phyloP scores from a whole-genome alignment of 2,888 invertebrate species.

The Cephonodes hylas region DNA sequence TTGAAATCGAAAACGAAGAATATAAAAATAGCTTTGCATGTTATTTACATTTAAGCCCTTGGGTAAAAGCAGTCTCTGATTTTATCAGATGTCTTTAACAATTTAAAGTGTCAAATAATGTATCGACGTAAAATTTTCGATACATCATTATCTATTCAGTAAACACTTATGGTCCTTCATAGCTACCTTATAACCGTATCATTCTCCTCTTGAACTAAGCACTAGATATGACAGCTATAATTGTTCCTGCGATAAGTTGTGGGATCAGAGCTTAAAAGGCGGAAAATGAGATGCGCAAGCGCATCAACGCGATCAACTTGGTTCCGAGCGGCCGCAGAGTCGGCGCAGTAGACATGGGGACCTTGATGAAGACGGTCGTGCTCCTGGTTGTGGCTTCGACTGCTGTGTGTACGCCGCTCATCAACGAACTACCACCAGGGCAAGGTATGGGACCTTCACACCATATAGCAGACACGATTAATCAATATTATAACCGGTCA shows the following conservation, averaged over 20 bases:
- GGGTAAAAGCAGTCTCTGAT: too few relatives aligned
- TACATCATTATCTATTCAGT: background rate
- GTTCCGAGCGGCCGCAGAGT: slow-evolving; percentile 35
- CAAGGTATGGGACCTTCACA: slow-evolving; percentile 48
- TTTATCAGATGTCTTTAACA: too few relatives aligned
- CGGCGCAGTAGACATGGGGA: slow-evolving; percentile 66
- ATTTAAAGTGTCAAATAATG: too few relatives aligned
- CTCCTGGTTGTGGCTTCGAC: slow-evolving; percentile 46
- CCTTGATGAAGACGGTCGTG: slow-evolving; percentile 56
- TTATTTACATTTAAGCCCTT: too few relatives aligned
- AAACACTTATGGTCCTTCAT: background rate
- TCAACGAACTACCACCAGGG: slow-evolving; percentile 62
- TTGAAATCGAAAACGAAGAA: background rate
- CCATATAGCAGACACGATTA: background rate
- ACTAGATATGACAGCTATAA: slow-evolving; percentile 16
- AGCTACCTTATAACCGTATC: background rate
- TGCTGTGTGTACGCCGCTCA: slow-evolving; percentile 54
- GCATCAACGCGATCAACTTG: slow-evolving; percentile 51
- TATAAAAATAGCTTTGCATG: background rate
- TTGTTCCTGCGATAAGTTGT: slow-evolving; percentile 32
- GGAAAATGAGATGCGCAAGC: slow-evolving; percentile 46
- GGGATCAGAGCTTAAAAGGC: slow-evolving; percentile 59
- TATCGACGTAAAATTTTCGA: too few relatives aligned
- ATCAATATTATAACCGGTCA: background rate
- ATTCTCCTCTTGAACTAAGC: slow-evolving; percentile 4